Evolutionary conservation across 1,140 invertebrate genomes (phyloP), one percentile per base, ranked within the genome.

Genomic region (Bombus fervidus): DNA sequence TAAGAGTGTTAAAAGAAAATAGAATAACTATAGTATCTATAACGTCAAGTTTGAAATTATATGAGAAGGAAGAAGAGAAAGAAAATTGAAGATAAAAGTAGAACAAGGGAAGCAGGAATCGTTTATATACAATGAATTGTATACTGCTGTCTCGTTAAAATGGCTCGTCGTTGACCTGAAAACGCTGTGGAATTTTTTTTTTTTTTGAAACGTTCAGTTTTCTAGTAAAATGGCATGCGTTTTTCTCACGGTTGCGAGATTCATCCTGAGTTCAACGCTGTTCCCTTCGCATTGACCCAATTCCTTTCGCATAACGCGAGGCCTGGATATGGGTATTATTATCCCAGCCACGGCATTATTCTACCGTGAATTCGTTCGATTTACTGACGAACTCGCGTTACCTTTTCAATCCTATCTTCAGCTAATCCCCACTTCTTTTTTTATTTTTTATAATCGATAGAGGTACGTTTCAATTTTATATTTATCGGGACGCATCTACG

Each of bases 251-350:
- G 13, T 34, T n/a, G 34, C 0, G n/a, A 64, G 47, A 72, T 73
- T 37, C 59, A 75, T 75, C 59, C 72, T 37, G 57, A 31, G 34
- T 64, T 57, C 41, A 37, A 31, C 31, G 25, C 25, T 57, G 82
- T 84, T 84, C 75, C 82, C 75, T 84, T 84, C 75, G 82, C 75
- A 79, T 78, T 78, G 82, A 84, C 82, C 82, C n/a, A 84, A 78
- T 84, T 84, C 66, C 82, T 53, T 25, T 69, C 12, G 82, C 73
- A 31, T 53, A 76, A 47, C 59, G 41, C 82, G 75, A 84, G 82
- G 39, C 82, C 82, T 79, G 82, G 82, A 69, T 71, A 78, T 31
- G 39, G 43, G 66, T 78, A 84, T 78, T 79, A 84, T 79, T 84
- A 84, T 84, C 75, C 47, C 75, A 80, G 37, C 34, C 37, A 15